phyloP scores from a whole-genome alignment of 2,797 vertebrate species.

The Meda fulgida region DNA sequence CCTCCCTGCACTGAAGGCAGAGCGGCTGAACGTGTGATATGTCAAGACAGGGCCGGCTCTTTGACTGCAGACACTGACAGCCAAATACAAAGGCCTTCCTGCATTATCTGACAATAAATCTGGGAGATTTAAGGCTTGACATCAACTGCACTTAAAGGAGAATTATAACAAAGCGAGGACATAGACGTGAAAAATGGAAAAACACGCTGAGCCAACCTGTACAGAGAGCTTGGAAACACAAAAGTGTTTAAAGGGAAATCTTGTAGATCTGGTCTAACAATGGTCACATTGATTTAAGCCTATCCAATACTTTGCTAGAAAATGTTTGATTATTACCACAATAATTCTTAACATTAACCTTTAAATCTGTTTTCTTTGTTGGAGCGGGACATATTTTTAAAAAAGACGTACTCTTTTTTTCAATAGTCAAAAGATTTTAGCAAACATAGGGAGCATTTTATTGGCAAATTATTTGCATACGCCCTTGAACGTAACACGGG shows the following conservation, averaged over 20 bases:
- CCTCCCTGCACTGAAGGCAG: conserved; percentile 76
- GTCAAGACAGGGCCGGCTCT: conserved; percentile 80
- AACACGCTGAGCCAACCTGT: conserved; percentile 1
- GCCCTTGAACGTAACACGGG: no score
- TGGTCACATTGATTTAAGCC: conserved; percentile 36
- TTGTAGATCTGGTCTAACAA: conserved; percentile 18
- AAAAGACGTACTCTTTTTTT: not conserved
- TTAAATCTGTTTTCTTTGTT: conserved; percentile 1
- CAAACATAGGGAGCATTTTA: not conserved
- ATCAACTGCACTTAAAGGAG: conserved; percentile 56
- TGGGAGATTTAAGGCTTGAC: conserved; percentile 78
- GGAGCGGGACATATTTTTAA: not conserved
- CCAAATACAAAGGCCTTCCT: conserved; percentile 70
- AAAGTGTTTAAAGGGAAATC: conserved; percentile 38
- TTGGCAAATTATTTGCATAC: not conserved
- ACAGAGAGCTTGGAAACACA: conserved; percentile 12
- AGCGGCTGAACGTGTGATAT: conserved; percentile 84
- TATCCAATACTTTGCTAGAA: conserved; percentile 16
- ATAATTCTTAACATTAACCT: conserved; percentile 11
- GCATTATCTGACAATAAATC: conserved; percentile 85
- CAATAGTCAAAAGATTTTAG: no score
- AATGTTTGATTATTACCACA: not conserved
- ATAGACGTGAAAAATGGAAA: conserved; percentile 50
- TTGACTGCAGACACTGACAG: conserved; percentile 75
- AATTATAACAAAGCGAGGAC: conserved; percentile 59